A percentile compares a stretch with the other conserved stretches of the same genome.
These are phyloP conservation scores for Heliconius charithonia DNA, from an alignment of 2,888 invertebrate species.

Conservation along the genomic window DNA sequence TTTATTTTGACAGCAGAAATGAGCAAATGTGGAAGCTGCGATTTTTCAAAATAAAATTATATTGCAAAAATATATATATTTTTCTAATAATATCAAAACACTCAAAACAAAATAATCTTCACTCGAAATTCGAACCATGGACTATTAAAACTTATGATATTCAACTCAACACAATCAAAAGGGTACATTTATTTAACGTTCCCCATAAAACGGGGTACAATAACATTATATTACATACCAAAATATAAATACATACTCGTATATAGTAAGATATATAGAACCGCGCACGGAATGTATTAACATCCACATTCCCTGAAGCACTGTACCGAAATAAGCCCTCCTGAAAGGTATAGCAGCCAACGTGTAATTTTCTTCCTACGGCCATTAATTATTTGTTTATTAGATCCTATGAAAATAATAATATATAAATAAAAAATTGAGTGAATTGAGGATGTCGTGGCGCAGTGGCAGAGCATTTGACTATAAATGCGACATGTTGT, in stretches of 20 bases:
- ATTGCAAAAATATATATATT: too few species aligned
- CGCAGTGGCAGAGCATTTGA: background rate
- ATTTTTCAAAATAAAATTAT: too few species aligned
- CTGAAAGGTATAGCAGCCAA: background rate
- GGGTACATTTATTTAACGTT: background rate
- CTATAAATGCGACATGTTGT: background rate
- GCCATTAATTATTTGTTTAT: constrained; percentile 10
- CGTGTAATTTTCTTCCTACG: constrained; percentile 1
- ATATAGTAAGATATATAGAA: background rate
- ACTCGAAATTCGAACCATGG: background rate
- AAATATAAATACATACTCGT: background rate
- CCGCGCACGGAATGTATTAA: constrained; percentile 5
- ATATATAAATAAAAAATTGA: background rate
- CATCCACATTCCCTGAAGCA: constrained; percentile 17
- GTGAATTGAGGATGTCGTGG: background rate
- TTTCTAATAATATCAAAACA: background rate
- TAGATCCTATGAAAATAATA: background rate
- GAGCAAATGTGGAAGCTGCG: too few species aligned
- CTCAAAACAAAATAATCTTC: background rate
- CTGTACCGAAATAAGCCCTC: constrained; percentile 11
- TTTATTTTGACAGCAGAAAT: too few species aligned
- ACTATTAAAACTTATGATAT: background rate
- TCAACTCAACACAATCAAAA: background rate
- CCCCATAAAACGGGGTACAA: background rate
- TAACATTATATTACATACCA: background rate